Base-by-base conservation (phyloP, 2,797 vertebrate species). In the Limosa lapponica region DNA sequence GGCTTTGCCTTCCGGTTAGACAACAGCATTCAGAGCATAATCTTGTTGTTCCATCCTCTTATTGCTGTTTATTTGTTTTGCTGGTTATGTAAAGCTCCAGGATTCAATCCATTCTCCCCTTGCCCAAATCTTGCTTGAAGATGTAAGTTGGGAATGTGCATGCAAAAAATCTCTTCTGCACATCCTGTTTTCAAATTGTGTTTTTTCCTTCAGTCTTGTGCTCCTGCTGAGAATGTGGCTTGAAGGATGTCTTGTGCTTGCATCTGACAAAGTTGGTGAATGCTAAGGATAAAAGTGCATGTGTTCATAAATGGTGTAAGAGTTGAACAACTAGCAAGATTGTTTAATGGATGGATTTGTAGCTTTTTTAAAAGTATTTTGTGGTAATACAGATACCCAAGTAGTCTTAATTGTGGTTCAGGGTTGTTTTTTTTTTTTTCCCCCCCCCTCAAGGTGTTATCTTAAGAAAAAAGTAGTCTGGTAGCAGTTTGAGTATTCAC, bases 151-250 rank as follows among this genome's bases (percentile, higher is more conserved):
- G 66, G 69, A 87, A 91, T 28, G 27, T 48, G 57, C 34, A 27
- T 72, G 52, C 27, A 5, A 36, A 83, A 66, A 48, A 55, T 10
- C 36, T 66, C 55, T 32, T 55, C 24, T 54, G 67, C 10, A 6
- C 64, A 72, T 97, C 92, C 94, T 96, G 89, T 91, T 97, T 89
- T 82, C 58, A 61, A 5, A 19, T 34, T 61, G 18, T 44, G 57
- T 25, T 79, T 12, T 92, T 30, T 82, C 82, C 77, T 93, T 82
- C 28, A 59, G 36, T 46, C 57, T 75, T 46, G 28, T 0, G 0
- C 30, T 90, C 52, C 72, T 87, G 3, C 51, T 54, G 83, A 66
- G 75, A 61, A 39, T 8, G 44, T 34, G 65, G 37, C 62, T 94
- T 48, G 62, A 27, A 48, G 34, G 78, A 48, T 41, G 37, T 49